Base-by-base conservation (phyloP, 2,797 vertebrate species). In the Potorous gilbertii region DNA sequence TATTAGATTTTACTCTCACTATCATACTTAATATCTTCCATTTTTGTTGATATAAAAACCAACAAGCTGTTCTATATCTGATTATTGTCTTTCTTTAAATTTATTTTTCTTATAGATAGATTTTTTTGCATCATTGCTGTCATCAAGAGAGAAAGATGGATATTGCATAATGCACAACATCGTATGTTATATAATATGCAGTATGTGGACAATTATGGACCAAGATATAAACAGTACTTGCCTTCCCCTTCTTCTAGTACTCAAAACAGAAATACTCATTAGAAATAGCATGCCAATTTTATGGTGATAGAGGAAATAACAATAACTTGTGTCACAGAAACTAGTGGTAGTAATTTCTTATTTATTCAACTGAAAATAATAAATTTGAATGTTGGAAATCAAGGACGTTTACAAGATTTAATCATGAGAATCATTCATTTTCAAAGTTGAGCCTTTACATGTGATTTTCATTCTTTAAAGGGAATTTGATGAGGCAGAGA, bases 1-100 rank as follows among this genome's bases (percentile, higher is more conserved):
- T 96, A 96, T 96, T 98, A 95, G 98, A 97, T 97, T 97, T 98
- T 97, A 97, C 66, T 98, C 97, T 92, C 96, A 97, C 50, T 74
- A 96, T 97, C 96, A 95, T 91, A 59, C 96, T 93, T 94, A 94
- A 94, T 81, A 95, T 96, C 90, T 34, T 97, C 98, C 93, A 94
- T 94, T 97, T 97, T 97, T 97, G 97, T 94, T 96, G 90, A 98
- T 96, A 97, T 62, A 52, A 96, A 97, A 98, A 94, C 89, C 93
- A 94, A 95, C 50, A 94, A 87, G 95, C 90, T 95, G 96, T 97
- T 97, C 95, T 94, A 89, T 92, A 97, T 95, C 96, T 96, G 97
- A 96, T 96, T 95, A 97, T 96, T 97, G 28, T 5, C n/a, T 74
- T 74, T 40, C 21, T n/a, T 74, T 74, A 40, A 40, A 1, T 74